Evolutionary conservation across 2,888 invertebrate genomes (phyloP).

Genomic region (Crocallis elinguaria): DNA sequence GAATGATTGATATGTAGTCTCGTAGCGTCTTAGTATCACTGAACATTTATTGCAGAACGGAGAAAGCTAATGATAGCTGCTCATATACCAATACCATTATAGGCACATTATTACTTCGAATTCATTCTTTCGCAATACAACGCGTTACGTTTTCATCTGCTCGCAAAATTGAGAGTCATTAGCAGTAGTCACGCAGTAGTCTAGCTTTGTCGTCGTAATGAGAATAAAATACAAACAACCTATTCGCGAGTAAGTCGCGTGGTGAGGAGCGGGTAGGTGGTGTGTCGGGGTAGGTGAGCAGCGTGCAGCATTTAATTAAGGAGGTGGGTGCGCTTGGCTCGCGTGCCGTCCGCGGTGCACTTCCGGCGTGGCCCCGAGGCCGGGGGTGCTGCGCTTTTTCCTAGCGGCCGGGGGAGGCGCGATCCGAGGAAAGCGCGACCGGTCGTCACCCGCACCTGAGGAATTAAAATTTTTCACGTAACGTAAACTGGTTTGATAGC

Average conservation of each 20-base stretch:
- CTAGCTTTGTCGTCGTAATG: slow-evolving; percentile 36
- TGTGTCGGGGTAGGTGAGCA: too few species aligned
- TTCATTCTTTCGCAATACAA: neutral
- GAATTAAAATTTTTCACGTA: slow-evolving; percentile 83
- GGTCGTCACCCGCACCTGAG: slow-evolving; percentile 77
- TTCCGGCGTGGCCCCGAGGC: slow-evolving; percentile 69
- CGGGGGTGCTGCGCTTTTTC: slow-evolving; percentile 80
- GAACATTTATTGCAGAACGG: slow-evolving; percentile 35
- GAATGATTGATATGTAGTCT: slow-evolving; percentile 44
- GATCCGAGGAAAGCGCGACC: slow-evolving; percentile 77
- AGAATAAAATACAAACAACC: slow-evolving; percentile 28
- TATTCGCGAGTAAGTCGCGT: slow-evolving; percentile 23
- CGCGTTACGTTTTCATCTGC: slow-evolving; percentile 18
- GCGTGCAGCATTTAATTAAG: slow-evolving; percentile 80
- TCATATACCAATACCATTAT: neutral
- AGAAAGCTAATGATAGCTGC: slow-evolving; percentile 37
- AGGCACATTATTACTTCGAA: neutral
- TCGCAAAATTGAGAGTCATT: slow-evolving; percentile 14
- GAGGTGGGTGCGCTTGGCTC: slow-evolving; percentile 79
- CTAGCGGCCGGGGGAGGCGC: slow-evolving; percentile 63
- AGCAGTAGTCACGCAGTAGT: slow-evolving; percentile 9
- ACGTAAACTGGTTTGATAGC: slow-evolving; percentile 84
- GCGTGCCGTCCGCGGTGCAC: slow-evolving; percentile 79
- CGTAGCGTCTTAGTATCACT: slow-evolving; percentile 34
- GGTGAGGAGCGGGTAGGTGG: slow-evolving; percentile 66